A percentile compares a stretch with the other conserved stretches of the same genome.
These are phyloP conservation scores for Fragariocoptes setiger DNA, from an alignment of 1,140 invertebrate genomes.

Conservation along the genomic window DNA sequence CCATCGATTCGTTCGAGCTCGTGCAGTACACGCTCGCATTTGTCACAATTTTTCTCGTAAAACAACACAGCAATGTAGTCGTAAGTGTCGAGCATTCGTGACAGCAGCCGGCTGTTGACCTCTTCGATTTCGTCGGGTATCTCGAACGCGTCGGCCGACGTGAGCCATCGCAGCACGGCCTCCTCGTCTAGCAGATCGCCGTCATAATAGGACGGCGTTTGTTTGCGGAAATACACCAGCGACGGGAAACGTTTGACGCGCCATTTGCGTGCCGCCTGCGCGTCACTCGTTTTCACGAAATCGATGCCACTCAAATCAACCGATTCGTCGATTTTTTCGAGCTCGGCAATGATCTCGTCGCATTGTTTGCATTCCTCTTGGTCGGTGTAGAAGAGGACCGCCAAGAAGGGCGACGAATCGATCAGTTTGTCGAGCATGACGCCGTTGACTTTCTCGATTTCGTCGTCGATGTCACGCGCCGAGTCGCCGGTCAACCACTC, in stretches of 20 bases:
- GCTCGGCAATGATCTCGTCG: constrained; percentile 45
- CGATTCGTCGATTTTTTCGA: constrained; percentile 74
- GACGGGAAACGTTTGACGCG: constrained; percentile 40
- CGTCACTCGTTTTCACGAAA: constrained; percentile 66
- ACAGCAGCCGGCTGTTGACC: constrained; percentile 73
- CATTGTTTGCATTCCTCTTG: constrained; percentile 56
- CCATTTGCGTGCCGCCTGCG: constrained; percentile 43
- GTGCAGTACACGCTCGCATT: constrained; percentile 40
- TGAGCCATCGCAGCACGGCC: constrained; percentile 52
- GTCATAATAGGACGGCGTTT: constrained; percentile 52
- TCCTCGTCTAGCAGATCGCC: constrained; percentile 61
- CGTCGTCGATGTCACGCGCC: constrained; percentile 62
- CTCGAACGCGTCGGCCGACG: constrained; percentile 73
- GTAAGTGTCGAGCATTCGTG: constrained; percentile 68
- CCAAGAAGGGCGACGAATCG: constrained; percentile 52
- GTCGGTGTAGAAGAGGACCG: constrained; percentile 71
- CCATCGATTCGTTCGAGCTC: constrained; percentile 66
- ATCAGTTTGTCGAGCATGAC: constrained; percentile 58
- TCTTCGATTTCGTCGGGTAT: constrained; percentile 86
- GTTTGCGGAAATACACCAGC: constrained; percentile 59
- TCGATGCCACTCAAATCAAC: constrained; percentile 67
- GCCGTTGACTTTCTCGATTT: constrained; percentile 62
- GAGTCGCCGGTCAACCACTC: constrained; percentile 81
- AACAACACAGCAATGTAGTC: constrained; percentile 81
- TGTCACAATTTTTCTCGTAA: constrained; percentile 31